Conservation (phyloP, 2,113 vertebrate genomes). For the Sminthopsis crassicaudata region DNA sequence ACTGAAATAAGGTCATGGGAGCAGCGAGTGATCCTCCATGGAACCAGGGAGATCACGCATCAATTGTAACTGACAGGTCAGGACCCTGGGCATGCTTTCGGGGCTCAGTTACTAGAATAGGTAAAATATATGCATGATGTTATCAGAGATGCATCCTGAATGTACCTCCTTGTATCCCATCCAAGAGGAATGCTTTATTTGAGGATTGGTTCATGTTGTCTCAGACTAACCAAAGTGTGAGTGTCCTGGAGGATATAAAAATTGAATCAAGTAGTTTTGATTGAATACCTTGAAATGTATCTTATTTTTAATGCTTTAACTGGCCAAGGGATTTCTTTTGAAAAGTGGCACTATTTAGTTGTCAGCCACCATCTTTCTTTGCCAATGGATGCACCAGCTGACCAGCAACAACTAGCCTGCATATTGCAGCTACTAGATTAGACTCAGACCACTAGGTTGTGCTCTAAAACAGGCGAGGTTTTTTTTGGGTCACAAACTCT, state of each 20-base stretch:
- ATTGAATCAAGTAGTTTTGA: background rate
- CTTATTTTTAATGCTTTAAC: background rate
- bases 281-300: background rate
- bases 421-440: background rate
- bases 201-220: background rate
- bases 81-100: background rate
- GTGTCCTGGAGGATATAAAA: background rate
- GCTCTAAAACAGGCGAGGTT: background rate
- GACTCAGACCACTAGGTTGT: background rate
- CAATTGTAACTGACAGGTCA: background rate
- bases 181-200: background rate
- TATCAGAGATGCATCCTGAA: background rate
- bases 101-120: background rate
- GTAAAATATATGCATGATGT: background rate
- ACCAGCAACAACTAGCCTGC: background rate
- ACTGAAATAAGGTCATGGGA: background rate
- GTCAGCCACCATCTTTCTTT: no score
- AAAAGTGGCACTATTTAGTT: background rate
- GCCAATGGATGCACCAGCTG: no score
- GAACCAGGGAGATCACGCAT: background rate
- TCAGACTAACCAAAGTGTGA: background rate
- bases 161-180: background rate
- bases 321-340: slow-evolving; percentile 7
- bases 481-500: background rate
- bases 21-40: background rate